Evolutionary conservation across 2,113 vertebrate genomes (phyloP).

Genomic region (Lepidothrix coronata): DNA sequence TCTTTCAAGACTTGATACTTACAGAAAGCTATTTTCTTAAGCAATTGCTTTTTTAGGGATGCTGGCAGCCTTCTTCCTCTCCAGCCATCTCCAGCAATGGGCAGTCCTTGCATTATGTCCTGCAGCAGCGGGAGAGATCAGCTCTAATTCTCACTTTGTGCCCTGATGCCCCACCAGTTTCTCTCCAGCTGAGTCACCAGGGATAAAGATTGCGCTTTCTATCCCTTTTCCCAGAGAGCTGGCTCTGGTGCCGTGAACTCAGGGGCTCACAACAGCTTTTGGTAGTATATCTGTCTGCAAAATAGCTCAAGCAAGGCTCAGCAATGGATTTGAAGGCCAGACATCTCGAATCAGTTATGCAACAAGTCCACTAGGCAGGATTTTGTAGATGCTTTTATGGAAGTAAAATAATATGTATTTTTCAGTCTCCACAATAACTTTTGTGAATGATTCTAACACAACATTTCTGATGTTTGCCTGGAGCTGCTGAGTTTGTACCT

Average conservation of each 20-base stretch:
- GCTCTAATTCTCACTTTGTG: neutral
- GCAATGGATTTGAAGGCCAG: neutral
- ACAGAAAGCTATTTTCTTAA: neutral
- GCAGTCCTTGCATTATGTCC: rapidly evolving
- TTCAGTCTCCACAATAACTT: neutral
- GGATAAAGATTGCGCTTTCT: neutral
- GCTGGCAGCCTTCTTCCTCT: neutral
- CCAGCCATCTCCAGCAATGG: neutral
- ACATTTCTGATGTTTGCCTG: neutral
- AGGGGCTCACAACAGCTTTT: neutral
- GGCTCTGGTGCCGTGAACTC: rapidly evolving
- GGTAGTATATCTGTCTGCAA: neutral
- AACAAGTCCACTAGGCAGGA: neutral
- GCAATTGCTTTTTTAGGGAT: neutral
- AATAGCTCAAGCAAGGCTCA: neutral
- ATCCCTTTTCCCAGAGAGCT: neutral
- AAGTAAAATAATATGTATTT: neutral
- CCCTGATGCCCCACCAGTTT: neutral
- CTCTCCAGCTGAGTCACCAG: neutral
- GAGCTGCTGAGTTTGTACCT: neutral
- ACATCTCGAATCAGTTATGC: neutral
- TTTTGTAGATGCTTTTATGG: neutral
- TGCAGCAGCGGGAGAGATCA: neutral
- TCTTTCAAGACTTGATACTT: neutral
- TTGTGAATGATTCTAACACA: neutral